These are phyloP conservation scores for Deilephila porcellus DNA, from an alignment of 2,888 invertebrate genomes.

Conservation along the genomic window DNA sequence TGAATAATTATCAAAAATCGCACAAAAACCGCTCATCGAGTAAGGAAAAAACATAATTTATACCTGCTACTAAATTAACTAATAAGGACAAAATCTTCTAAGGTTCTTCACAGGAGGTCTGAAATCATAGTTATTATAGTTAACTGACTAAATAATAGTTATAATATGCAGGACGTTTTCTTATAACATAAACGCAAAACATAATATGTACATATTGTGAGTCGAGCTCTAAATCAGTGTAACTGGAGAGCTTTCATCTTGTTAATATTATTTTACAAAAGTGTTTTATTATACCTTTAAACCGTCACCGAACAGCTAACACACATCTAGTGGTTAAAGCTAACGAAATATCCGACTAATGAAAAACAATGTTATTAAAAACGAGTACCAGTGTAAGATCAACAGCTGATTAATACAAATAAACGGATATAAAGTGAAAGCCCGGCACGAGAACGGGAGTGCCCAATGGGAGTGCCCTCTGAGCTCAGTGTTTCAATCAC, in stretches of 20 bases:
- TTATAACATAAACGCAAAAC: neutral
- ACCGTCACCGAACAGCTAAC: too few species aligned
- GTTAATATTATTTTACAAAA: too few species aligned
- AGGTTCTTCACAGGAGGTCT: neutral
- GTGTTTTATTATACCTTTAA: neutral
- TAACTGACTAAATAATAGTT: too few species aligned
- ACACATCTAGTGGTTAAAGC: neutral
- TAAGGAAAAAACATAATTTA: neutral
- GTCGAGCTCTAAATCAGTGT: too few species aligned
- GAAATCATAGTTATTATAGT: neutral
- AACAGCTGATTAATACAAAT: slow-evolving; percentile 21
- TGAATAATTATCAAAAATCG: too few species aligned
- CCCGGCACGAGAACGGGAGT: slow-evolving; percentile 22
- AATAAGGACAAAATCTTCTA: neutral
- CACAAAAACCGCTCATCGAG: neutral
- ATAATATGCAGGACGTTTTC: too few species aligned
- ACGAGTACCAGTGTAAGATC: neutral
- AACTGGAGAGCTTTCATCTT: too few species aligned
- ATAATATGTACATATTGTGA: neutral
- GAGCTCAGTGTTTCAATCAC: slow-evolving; percentile 24
- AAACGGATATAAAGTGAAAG: slow-evolving; percentile 26
- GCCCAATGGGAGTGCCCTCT: slow-evolving; percentile 29
- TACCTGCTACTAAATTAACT: neutral
- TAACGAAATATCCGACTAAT: neutral
- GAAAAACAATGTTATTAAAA: neutral